Conservation (phyloP, 2,113 vertebrate genomes). For the Nothocercus julius region DNA sequence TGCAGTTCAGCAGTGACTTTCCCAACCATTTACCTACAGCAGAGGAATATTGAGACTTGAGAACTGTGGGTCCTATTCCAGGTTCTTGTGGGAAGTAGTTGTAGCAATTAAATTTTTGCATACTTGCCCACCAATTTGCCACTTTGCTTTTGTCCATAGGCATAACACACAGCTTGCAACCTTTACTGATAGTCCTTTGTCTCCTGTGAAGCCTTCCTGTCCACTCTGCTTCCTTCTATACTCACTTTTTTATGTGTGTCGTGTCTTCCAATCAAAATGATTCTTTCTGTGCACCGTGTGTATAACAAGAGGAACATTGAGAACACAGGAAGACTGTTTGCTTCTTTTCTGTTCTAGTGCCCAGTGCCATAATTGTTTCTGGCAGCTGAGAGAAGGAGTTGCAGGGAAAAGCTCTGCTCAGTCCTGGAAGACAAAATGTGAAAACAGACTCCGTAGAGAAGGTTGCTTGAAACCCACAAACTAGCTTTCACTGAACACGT, state of each 20-base stretch:
- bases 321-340: conserved; percentile 53
- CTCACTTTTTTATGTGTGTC: neutral
- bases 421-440: conserved; percentile 45
- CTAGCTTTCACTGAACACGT: neutral
- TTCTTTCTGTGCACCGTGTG: conserved; percentile 22
- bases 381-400: conserved; percentile 52
- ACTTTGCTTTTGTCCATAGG: neutral
- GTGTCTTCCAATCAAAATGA: neutral
- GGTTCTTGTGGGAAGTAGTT: neutral
- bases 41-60: conserved; percentile 6
- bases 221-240: neutral
- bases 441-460: conserved; percentile 23
- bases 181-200: neutral
- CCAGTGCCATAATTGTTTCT: conserved; percentile 61
- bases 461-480: conserved; percentile 20
- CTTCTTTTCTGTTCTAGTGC: conserved; percentile 60
- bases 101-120: neutral
- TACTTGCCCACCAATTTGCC: neutral
- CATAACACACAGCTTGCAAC: neutral
- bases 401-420: conserved; percentile 59
- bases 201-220: neutral
- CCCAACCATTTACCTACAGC: conserved; percentile 16
- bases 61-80: neutral
- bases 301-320: conserved; percentile 42
- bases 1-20: conserved; percentile 1